A percentile compares a stretch with the other conserved stretches of the same genome.
These are phyloP conservation scores for Peromyscus leucopus DNA, from an alignment of 2,113 vertebrate genomes.

Conservation along the genomic window DNA sequence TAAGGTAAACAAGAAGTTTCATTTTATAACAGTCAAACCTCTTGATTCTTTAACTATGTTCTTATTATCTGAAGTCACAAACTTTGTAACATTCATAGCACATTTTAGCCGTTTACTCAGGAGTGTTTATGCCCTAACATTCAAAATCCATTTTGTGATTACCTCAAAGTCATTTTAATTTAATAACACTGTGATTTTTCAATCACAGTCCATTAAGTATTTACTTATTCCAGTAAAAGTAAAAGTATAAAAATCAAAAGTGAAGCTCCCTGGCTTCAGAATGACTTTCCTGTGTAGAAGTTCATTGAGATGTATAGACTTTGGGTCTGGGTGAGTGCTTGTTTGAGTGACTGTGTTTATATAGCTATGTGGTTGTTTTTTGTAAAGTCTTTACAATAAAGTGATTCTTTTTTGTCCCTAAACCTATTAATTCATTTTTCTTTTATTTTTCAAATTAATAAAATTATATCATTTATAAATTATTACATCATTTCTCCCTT, in stretches of 20 bases:
- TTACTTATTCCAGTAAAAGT: background rate
- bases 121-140: background rate
- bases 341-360: background rate
- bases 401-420: background rate
- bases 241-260: background rate
- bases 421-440: background rate
- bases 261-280: background rate
- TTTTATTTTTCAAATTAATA: background rate
- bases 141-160: background rate
- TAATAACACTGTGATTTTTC: slow-evolving; percentile 13
- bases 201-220: background rate
- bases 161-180: slow-evolving; percentile 42
- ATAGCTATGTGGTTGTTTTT: background rate
- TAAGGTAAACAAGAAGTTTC: background rate
- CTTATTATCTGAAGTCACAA: background rate
- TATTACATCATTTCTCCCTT: background rate
- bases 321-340: background rate
- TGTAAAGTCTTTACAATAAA: background rate
- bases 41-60: background rate
- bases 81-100: background rate
- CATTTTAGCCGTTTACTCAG: background rate
- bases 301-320: background rate
- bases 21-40: background rate
- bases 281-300: background rate
- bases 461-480: background rate